Evolutionary conservation across 2,797 vertebrate genomes (phyloP).

Genomic region (Limnodromus scolopaceus): DNA sequence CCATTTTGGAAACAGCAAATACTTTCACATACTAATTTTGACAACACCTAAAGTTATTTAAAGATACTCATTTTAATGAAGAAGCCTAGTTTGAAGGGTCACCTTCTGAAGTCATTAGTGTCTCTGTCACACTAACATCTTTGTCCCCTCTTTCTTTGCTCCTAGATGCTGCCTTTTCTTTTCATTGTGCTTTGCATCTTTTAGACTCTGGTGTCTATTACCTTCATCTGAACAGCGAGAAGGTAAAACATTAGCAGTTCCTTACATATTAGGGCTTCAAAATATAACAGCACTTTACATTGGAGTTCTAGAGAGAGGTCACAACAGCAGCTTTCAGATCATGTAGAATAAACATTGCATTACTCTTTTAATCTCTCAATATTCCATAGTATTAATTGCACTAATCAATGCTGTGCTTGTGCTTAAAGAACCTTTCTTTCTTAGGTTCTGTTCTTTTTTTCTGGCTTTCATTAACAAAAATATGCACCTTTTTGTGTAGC

Average conservation of each 20-base stretch:
- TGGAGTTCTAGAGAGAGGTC: not conserved
- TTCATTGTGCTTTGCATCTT: slow-evolving; percentile 73
- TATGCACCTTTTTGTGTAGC: not conserved
- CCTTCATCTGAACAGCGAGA: slow-evolving; percentile 66
- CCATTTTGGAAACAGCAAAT: not conserved
- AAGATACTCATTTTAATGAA: not conserved
- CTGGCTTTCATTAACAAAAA: not conserved
- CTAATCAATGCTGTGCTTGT: not conserved
- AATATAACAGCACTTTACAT: not conserved
- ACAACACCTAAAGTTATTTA: not conserved
- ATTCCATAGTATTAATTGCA: not conserved
- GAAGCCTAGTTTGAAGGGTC: not conserved
- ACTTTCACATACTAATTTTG: not conserved
- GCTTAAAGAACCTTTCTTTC: not conserved
- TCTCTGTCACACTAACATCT: slow-evolving; percentile 59
- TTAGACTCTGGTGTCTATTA: slow-evolving; percentile 76
- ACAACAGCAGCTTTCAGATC: not conserved
- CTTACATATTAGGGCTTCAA: not conserved
- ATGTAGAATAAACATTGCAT: not conserved
- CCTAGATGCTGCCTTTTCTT: slow-evolving; percentile 77
- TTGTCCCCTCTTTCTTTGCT: slow-evolving; percentile 67
- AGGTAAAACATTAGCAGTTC: slow-evolving; percentile 70
- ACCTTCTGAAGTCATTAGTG: not conserved
- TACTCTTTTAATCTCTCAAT: not conserved
- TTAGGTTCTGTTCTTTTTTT: not conserved